Conservation (phyloP, 2,888 invertebrate species). For the Ectropis crepuscularia region DNA sequence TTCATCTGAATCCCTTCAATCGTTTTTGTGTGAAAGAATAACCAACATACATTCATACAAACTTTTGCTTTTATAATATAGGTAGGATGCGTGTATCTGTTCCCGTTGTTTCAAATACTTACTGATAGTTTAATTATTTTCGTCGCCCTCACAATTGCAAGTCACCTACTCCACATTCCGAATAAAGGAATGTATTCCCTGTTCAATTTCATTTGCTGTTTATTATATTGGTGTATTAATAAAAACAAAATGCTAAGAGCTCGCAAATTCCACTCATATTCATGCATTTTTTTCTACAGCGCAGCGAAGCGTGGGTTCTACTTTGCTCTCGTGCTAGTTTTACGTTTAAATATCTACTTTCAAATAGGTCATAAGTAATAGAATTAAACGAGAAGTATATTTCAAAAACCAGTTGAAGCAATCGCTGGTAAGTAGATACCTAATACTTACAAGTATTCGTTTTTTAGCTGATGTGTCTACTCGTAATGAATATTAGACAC, state of each 20-base stretch:
- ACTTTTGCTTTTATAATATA: too few relatives aligned
- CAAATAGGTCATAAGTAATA: conserved; percentile 1
- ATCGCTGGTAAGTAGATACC: too few relatives aligned
- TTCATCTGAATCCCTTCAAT: too few relatives aligned
- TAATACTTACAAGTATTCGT: too few relatives aligned
- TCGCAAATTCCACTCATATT: conserved; percentile 2
- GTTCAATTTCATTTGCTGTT: conserved; percentile 33
- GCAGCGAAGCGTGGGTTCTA: background rate
- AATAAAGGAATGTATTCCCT: conserved; percentile 22
- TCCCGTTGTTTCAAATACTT: too few relatives aligned
- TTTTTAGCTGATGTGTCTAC: too few relatives aligned
- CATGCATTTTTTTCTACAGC: background rate
- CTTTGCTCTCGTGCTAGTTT: background rate
- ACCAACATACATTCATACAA: too few relatives aligned
- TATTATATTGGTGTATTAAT: conserved; percentile 38
- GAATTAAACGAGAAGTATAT: background rate
- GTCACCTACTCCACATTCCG: conserved; percentile 28
- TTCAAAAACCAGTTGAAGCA: too few relatives aligned
- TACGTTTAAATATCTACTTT: background rate
- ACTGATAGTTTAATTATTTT: conserved; percentile 9
- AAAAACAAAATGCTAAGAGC: conserved; percentile 22
- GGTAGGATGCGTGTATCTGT: too few relatives aligned
- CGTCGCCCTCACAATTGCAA: conserved; percentile 12
- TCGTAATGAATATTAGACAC: too few relatives aligned
- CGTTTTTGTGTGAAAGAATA: too few relatives aligned